phyloP scores from a whole-genome alignment of 2,113 vertebrate genomes.

The Tupaia chinensis region DNA sequence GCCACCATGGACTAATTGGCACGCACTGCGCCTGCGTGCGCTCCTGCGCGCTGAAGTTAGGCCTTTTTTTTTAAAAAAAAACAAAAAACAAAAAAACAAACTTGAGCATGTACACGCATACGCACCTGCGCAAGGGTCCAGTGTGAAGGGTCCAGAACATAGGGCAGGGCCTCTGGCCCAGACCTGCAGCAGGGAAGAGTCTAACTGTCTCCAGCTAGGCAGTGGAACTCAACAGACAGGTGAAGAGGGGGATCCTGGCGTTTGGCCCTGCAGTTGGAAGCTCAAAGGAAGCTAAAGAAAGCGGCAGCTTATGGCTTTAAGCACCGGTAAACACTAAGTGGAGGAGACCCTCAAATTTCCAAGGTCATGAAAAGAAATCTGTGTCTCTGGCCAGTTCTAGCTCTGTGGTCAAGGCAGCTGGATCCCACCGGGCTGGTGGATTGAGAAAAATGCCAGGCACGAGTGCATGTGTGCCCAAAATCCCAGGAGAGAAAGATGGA shows the following conservation, averaged over 20 bases:
- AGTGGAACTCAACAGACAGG: neutral
- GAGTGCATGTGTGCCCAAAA: no score
- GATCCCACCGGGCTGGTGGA: no score
- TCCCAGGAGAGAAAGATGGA: no score
- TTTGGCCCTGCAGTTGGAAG: neutral
- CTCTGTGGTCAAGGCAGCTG: no score
- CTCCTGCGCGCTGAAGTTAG: accelerated
- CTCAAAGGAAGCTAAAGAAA: neutral
- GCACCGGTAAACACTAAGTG: neutral
- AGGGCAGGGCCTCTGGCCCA: no score
- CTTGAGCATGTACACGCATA: no score
- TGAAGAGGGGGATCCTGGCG: neutral
- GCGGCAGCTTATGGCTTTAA: neutral
- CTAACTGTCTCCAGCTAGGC: neutral
- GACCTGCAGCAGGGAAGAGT: neutral
- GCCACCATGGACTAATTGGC: neutral
- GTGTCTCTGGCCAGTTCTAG: no score
- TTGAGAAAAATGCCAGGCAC: no score
- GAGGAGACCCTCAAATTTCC: neutral
- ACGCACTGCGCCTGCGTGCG: neutral
- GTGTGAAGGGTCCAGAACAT: no score
- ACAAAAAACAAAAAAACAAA: no score
- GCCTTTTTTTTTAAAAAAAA: neutral
- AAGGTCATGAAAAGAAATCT: neutral
- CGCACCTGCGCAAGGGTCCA: no score